Evolutionary conservation across 1,140 invertebrate species (phyloP), one percentile per base, ranked within the genome.

Genomic region (Drosophila saltans): DNA sequence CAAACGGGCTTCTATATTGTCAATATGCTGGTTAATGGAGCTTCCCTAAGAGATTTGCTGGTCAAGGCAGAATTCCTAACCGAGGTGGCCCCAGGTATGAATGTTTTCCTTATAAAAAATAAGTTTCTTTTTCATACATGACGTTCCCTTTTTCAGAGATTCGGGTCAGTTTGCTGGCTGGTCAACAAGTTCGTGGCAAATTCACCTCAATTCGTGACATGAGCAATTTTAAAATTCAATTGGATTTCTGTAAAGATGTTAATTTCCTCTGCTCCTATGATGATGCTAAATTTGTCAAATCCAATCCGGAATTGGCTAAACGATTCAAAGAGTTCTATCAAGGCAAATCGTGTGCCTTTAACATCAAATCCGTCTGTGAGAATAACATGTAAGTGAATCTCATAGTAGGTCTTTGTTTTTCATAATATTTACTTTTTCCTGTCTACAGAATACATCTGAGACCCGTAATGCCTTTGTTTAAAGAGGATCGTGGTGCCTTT

Each of bases 201-300:
- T 91, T 92, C 9, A 81, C 75, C 8, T 86, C 74, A 7, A 82
- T 92, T 30, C 78, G 80, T 21, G 80, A 92, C 66, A 85, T 92
- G 82, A 75, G 75, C 1, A 91, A 76, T 65, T 92, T 92, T 59
- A 83, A 91, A 62, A 82, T 92, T 21, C 74, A 89, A 57, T 57
- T 92, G 21, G 86, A 90, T 28, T 73, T 78, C 61, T 90, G 76
- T 62, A 62, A 75, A 9, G 48, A 84, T 28, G 78, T 92, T 0
- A 76, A 85, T 69, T 79, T 92, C 1, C 56, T 92, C 28, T 81
- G 91, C 72, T 83, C 72, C 56, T 92, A 90, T 58, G 82, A 92
- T 52, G 91, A 92, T 66, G 48, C 78, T 10, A 86, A 85, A 36
- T 92, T 84, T 55, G 82, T 92, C 1, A 92, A 92, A 75, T 90